Evolutionary conservation across 2,888 invertebrate genomes (phyloP).

Genomic region (Gymnosoma rotundatum): DNA sequence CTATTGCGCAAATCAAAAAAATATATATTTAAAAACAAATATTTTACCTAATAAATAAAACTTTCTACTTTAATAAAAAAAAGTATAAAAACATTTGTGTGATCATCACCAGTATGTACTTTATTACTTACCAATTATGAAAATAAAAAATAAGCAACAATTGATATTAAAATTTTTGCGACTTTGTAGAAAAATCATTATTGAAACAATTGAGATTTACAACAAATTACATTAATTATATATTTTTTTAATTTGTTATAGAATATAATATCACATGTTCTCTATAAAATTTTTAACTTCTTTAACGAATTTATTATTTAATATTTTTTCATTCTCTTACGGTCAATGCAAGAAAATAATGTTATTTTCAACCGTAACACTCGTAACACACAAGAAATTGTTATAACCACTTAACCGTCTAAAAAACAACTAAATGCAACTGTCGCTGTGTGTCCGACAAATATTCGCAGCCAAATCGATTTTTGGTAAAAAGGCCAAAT

Average conservation of each 20-base stretch:
- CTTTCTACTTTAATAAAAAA: conserved; percentile 44
- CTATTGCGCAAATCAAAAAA: no score
- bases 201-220: neutral
- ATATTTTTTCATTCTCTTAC: neutral
- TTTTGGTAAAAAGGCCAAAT: conserved; percentile 52
- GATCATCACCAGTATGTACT: neutral
- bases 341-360: neutral
- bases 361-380: conserved; percentile 31
- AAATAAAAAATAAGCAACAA: conserved; percentile 26
- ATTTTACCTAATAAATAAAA: conserved; percentile 2
- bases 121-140: conserved; percentile 58
- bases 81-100: neutral
- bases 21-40: neutral
- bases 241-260: neutral
- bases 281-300: neutral
- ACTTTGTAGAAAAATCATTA: conserved; percentile 44
- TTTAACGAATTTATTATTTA: neutral
- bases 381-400: conserved; percentile 26
- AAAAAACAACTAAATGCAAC: conserved; percentile 46
- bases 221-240: neutral
- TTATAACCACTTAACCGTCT: conserved; percentile 56
- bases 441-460: conserved; percentile 16
- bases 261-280: conserved; percentile 24
- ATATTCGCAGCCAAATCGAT: conserved; percentile 36
- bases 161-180: conserved; percentile 6